Conservation (phyloP, 1,140 invertebrate genomes). For the Drosophila murphyi region DNA sequence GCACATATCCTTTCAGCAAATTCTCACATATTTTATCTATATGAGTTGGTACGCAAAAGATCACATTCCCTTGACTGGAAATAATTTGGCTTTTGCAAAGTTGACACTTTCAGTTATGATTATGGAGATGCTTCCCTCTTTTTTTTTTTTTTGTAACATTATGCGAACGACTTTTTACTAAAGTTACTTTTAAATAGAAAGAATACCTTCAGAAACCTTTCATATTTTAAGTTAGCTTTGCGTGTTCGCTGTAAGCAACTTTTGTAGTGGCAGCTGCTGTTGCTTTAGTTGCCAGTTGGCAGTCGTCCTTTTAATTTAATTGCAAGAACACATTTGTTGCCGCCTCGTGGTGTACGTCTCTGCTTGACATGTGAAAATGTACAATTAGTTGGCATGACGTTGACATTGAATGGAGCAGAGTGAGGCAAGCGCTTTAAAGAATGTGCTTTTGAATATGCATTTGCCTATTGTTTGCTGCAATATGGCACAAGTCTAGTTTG, state of each 20-base stretch:
- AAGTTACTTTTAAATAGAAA: no score
- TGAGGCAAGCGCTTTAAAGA: constrained; percentile 9
- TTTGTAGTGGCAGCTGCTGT: constrained; percentile 11
- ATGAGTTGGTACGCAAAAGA: no score
- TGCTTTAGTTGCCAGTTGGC: neutral
- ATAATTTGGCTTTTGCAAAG: no score
- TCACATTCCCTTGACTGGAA: no score
- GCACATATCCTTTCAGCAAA: no score
- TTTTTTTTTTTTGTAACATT: no score
- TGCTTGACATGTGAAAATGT: constrained; percentile 26
- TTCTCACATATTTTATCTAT: no score
- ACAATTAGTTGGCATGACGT: constrained; percentile 39
- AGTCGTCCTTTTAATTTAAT: constrained; percentile 69
- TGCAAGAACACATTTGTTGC: constrained; percentile 34
- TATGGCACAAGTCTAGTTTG: constrained; percentile 11
- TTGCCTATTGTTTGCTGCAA: constrained; percentile 51
- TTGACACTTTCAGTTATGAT: neutral
- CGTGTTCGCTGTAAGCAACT: no score
- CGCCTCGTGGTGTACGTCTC: constrained; percentile 14
- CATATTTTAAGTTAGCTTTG: no score
- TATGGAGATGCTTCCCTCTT: neutral
- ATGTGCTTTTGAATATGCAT: constrained; percentile 42
- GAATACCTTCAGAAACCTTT: no score
- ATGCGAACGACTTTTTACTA: no score
- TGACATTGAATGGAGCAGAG: constrained; percentile 8